phyloP scores from a whole-genome alignment of 2,888 invertebrate species.

The Psylliodes chrysocephalus region DNA sequence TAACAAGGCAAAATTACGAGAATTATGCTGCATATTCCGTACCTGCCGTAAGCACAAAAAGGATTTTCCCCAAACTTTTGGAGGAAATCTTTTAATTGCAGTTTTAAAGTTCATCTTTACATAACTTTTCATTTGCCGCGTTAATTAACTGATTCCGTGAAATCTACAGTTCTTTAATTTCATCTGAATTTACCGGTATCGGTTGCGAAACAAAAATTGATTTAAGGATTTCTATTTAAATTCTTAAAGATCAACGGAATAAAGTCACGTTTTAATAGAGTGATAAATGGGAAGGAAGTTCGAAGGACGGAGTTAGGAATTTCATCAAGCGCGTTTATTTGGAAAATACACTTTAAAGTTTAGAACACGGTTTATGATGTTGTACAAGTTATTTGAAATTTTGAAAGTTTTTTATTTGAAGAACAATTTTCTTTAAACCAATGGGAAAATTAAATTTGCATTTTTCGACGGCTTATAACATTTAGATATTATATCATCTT shows the following conservation, averaged over 20 bases:
- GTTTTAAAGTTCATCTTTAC: neutral
- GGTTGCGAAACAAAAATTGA: neutral
- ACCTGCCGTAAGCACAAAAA: no score
- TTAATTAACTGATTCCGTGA: neutral
- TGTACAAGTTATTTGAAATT: neutral
- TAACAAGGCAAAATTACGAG: no score
- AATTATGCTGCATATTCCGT: no score
- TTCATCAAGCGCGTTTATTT: neutral
- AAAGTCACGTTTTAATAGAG: conserved; percentile 5
- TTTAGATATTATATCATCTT: no score
- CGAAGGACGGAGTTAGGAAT: neutral
- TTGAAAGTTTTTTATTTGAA: neutral
- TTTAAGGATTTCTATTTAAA: conserved; percentile 2
- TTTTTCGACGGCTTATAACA: no score
- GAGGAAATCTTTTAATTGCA: neutral
- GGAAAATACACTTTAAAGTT: no score
- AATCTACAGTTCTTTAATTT: neutral
- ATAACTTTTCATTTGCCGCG: neutral
- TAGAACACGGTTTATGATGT: neutral
- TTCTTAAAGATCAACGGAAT: neutral
- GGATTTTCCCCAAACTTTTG: neutral
- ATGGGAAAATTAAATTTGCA: no score
- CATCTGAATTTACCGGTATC: neutral
- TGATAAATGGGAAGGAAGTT: conserved; percentile 6
- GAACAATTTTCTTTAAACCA: no score